Base-by-base conservation (phyloP, 2,888 invertebrate species). In the Andricus curvator region DNA sequence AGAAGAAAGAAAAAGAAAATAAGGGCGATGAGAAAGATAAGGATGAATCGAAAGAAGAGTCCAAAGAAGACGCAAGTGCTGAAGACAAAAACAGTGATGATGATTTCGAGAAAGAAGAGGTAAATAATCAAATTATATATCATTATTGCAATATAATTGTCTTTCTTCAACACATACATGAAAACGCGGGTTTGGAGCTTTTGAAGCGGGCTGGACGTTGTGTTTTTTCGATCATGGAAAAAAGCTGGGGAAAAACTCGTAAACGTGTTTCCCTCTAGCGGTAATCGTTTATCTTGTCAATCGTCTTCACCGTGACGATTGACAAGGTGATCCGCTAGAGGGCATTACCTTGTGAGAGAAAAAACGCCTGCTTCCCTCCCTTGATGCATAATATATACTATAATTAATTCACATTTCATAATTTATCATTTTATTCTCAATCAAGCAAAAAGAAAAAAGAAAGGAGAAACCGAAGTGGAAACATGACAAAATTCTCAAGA, bases 401-500 rank as follows among this genome's bases (percentile, higher is more conserved):
- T 37, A 37, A 15, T 56, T 60, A 22, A 25, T 68, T 68, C 9
- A 4, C 17, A n/a, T 1, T 62, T 33, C 5, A 44, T 29, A 48
- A 77, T 22, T 51, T 77, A 76, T 20, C 20, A 15, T 25, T 78
- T 70, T 81, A 8, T 9, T 74, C 8, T 51, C 44, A 22, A 60
- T 60, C 8, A n/a, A 80, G 29, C 82, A 81, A 25, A 68, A 80
- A 37, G 44, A 79, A 37, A 78, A 77, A 44, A 60, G 78, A 41
- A 80, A 81, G 20, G 78, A 86, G 0, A 88, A 88, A 74, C 79
- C 80, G 33, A 84, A 80, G 33, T 91, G 91, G 90, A 89, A 84
- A 79, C 85, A 82, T 66, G 88, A 87, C 82, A 90, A 89, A 74
- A n/a, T 91, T 60, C 84, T 92, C 64, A 88, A 85, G 22, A 82